Evolutionary conservation across 2,888 invertebrate species (phyloP), one percentile per base, ranked within the genome.

Genomic region (Xanthorhoe spadicearia): DNA sequence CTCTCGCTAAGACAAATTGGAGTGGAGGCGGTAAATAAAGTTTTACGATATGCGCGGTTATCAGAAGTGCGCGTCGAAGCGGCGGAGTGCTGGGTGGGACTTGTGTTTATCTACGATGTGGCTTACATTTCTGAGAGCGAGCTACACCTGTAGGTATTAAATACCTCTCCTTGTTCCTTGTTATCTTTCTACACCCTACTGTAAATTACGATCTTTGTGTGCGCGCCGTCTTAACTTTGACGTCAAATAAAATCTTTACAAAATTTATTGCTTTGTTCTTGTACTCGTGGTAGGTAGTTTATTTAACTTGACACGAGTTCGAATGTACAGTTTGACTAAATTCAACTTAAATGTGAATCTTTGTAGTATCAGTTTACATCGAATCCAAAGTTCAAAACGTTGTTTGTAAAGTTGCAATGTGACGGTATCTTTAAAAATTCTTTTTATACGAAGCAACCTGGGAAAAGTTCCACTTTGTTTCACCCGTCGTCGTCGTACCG

Each of bases 381-480:
- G 68, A 49, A 69, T 61, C 35, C 60, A 61, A 73, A 68, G 79
- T 83, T 84, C 76, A 83, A 82, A 85, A 82, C 79, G 78, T 79
- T 79, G 78, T 82, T 78, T 85, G 77, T 76, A 76, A 80, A 85
- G 78, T 83, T 85, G 79, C 82, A 77, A 83, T 79, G 83, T 76
- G 81, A 77, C 82, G 68, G 84, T 82, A 83, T 71, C 72, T 87
- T 88, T 87, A 84, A 88, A 84, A 87, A 89, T 88, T 89, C 86
- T 88, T 91, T 91, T 90, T 90, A 87, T 86, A 79, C 82, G 80
- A 82, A 82, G 77, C 85, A 82, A 89, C 88, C 86, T 88, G 87
- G 84, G 83, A 83, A 86, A 90, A 89, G 88, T 90, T 91, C 85
- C 86, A 86, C 88, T 89, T 87, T 88, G 90, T 89, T 91, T 87